A percentile compares a stretch with the other conserved stretches of the same genome.
Evolutionary conservation across 2,797 vertebrate species (phyloP).

Genomic region (Valencia hispanica): DNA sequence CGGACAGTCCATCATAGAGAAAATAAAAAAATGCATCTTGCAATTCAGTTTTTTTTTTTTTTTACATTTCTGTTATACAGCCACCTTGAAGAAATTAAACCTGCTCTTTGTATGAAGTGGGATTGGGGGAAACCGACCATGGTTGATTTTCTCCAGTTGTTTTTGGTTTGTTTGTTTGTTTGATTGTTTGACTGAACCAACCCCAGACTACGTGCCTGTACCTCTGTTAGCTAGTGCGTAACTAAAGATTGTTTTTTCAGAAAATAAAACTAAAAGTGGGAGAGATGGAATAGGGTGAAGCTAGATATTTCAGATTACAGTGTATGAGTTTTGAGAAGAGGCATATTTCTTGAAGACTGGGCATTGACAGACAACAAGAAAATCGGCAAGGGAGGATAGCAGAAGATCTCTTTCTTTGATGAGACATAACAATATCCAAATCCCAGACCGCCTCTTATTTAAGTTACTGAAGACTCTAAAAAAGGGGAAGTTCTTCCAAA

Average conservation of each 20-base stretch:
- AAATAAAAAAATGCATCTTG: not conserved
- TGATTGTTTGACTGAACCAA: constrained; percentile 42
- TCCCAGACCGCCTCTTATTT: constrained; percentile 83
- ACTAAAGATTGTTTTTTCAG: constrained; percentile 59
- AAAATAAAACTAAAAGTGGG: constrained; percentile 28
- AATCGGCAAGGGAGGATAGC: constrained; percentile 75
- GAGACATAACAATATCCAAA: constrained; percentile 86
- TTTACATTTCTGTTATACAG: not conserved
- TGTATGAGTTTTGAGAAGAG: constrained; percentile 76
- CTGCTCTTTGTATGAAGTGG: not conserved
- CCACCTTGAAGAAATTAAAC: not conserved
- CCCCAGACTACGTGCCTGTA: constrained; percentile 46
- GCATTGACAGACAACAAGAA: constrained; percentile 80
- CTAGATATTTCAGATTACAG: constrained; percentile 71
- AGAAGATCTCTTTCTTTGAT: constrained; percentile 82
- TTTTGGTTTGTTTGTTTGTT: constrained; percentile 33
- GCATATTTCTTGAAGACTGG: constrained; percentile 76
- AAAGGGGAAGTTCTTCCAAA: constrained; percentile 84
- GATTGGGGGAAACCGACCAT: constrained; percentile 26
- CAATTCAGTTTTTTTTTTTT: not conserved
- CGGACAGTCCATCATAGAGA: not conserved
- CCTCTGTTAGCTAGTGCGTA: constrained; percentile 58
- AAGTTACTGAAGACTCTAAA: constrained; percentile 83
- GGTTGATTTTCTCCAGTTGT: constrained; percentile 28
- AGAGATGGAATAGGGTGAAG: constrained; percentile 27